Evolutionary conservation across 2,113 vertebrate species (phyloP).

Genomic region (Aspidoscelis tigris): DNA sequence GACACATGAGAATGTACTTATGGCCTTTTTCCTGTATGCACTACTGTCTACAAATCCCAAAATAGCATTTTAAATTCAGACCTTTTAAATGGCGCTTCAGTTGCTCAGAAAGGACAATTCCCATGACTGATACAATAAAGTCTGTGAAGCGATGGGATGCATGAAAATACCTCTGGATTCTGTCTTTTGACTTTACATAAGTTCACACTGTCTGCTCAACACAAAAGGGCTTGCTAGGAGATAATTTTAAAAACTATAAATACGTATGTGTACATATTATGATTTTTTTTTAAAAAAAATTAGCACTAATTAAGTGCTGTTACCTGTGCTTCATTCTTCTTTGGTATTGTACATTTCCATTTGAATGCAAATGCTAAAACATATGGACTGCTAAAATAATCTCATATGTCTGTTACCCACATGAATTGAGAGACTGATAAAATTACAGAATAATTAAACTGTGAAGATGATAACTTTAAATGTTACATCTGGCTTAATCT

Average conservation of each 20-base stretch:
- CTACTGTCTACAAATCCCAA: not conserved
- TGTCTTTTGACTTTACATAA: not conserved
- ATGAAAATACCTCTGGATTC: not conserved
- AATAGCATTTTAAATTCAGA: not conserved
- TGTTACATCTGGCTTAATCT: slow-evolving; percentile 20
- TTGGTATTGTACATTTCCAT: slow-evolving; percentile 69
- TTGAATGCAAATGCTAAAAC: slow-evolving; percentile 70
- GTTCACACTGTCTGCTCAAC: not conserved
- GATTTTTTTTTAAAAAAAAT: slow-evolving; percentile 45
- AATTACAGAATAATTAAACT: slow-evolving; percentile 36
- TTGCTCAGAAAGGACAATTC: not conserved
- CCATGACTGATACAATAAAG: not conserved
- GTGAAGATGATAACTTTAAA: slow-evolving; percentile 47
- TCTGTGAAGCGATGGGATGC: not conserved
- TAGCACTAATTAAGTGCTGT: slow-evolving; percentile 61
- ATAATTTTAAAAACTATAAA: slow-evolving; percentile 9
- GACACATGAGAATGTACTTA: not conserved
- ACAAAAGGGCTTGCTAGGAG: not conserved
- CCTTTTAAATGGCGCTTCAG: not conserved
- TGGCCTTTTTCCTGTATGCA: not conserved
- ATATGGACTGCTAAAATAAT: slow-evolving; percentile 65
- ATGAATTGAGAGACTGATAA: slow-evolving; percentile 57
- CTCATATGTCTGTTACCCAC: slow-evolving; percentile 62
- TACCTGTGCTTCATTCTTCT: slow-evolving; percentile 59
- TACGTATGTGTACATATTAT: slow-evolving; percentile 41